Percentiles rank a stretch among this genome's conserved stretches.
Evolutionary conservation across 2,113 vertebrate genomes (phyloP).

Genomic region (Benitochromis conjunctus): DNA sequence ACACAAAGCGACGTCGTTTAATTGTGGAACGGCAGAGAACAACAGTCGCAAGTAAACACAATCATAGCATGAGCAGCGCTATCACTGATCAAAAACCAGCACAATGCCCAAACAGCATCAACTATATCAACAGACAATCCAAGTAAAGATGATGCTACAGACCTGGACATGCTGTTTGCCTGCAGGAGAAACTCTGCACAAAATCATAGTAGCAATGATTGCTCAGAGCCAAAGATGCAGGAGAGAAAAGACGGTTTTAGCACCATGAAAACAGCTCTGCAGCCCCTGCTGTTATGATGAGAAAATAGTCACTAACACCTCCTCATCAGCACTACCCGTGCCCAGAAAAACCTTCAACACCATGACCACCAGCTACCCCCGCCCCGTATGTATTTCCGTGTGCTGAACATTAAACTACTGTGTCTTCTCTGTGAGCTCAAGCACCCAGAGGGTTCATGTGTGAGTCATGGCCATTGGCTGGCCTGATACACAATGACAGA

Average conservation of each 20-base stretch:
- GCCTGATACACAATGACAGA: constrained; percentile 57
- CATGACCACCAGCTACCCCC: not conserved
- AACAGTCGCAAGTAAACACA: not conserved
- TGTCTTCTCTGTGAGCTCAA: constrained; percentile 22
- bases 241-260: not conserved
- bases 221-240: not conserved
- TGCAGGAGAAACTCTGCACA: not conserved
- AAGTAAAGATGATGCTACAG: constrained; percentile 5
- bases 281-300: not conserved
- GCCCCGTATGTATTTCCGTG: not conserved
- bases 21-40: not conserved
- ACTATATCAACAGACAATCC: constrained; percentile 8
- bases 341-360: not conserved
- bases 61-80: not conserved
- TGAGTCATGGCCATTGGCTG: constrained; percentile 56
- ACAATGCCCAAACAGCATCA: not conserved
- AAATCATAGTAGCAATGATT: not conserved
- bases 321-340: not conserved
- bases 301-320: not conserved
- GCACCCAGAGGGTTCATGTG: constrained; percentile 39
- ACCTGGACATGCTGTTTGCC: not conserved
- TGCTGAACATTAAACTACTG: constrained; percentile 24
- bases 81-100: not conserved
- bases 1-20: not conserved
- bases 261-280: not conserved